Base-by-base conservation (phyloP, 2,113 vertebrate species). In the Euleptes europaea region DNA sequence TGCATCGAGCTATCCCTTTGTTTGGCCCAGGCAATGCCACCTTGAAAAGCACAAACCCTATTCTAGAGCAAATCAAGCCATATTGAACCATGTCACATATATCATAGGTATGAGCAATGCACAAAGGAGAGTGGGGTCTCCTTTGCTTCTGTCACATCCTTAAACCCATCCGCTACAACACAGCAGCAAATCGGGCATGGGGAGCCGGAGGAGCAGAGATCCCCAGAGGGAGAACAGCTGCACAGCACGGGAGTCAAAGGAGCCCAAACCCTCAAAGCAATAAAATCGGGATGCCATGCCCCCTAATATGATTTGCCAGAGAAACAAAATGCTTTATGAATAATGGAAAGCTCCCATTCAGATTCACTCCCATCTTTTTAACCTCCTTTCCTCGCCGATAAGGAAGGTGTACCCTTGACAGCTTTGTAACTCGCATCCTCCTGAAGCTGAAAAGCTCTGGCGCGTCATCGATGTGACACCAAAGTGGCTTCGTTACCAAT, bases 281-380 rank as follows among this genome's bases (percentile, higher is more conserved):
- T 87, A 89, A 89, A 84, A 93, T 88, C 83, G 84, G 89, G 94
- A 93, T 92, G 88, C 88, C 86, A 86, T 87, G 72, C 87, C 79
- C 87, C 79, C 80, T 88, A 92, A 93, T 93, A 88, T 63, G 78
- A 93, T 89, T 94, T 87, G 90, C 84, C 93, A 90, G 88, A 93
- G 92, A 91, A 95, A 93, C 91, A 94, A 94, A 94, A 93, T 88
- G 88, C 86, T 92, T 90, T 82, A 92, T 95, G 93, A 93, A 93
- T 94, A 95, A 95, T 94, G 94, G 88, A 94, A 94, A 81, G 31
- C 80, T 91, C 47, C 85, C 89, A 93, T 94, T 94, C 93, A 92
- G 84, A 94, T 90, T 92, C 90, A 94, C 63, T 83, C 82, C 88
- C 70, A 88, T 92, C 91, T 92, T 92, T 80, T 88, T 92, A 90